Conservation (phyloP, 2,113 vertebrate species). For the Peromyscus leucopus region DNA sequence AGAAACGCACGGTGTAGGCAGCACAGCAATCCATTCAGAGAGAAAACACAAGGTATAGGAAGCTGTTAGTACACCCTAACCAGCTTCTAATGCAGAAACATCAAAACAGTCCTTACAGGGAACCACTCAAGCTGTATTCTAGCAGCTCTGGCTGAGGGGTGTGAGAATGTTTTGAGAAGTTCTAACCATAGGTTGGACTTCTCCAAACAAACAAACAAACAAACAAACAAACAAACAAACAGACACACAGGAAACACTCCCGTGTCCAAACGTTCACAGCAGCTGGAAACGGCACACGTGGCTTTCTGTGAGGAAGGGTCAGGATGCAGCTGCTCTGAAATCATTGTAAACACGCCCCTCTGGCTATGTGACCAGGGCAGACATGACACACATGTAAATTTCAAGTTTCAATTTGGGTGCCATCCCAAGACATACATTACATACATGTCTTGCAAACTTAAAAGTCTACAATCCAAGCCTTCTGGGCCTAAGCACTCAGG, state of each 20-base stretch:
- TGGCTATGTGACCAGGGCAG: not conserved
- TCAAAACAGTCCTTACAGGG: not conserved
- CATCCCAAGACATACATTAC: not conserved
- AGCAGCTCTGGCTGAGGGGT: not conserved
- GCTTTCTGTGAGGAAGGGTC: not conserved
- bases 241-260: not conserved
- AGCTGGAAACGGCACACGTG: not conserved
- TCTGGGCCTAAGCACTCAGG: not conserved
- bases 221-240: not conserved
- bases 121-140: not conserved
- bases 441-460: not conserved
- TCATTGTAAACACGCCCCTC: too few species aligned
- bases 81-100: not conserved
- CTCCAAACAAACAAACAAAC: too few species aligned
- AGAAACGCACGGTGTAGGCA: slow-evolving; percentile 48
- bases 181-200: not conserved
- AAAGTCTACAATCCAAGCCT: not conserved
- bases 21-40: not conserved
- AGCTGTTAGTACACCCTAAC: not conserved
- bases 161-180: not conserved
- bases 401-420: not conserved
- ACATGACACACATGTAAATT: not conserved
- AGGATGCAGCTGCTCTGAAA: not conserved
- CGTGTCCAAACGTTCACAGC: not conserved
- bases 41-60: not conserved